Base-by-base conservation (phyloP, 2,888 invertebrate species). In the Lasius fuliginosus region DNA sequence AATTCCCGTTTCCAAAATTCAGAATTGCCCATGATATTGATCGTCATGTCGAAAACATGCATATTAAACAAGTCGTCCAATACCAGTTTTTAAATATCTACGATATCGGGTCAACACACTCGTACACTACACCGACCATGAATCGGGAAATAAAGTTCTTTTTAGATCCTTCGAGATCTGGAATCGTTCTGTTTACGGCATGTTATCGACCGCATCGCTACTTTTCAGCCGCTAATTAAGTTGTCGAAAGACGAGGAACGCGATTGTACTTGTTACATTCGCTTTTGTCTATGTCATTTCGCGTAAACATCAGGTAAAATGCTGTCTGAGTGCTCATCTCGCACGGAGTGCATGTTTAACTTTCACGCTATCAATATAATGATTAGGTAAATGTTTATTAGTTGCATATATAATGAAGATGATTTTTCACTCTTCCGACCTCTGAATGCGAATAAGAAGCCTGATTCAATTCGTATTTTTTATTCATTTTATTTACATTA, bases 201-300 rank as follows among this genome's bases (percentile, higher is more conserved):
- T 15, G 12, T 79, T 53, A 69, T 81, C 64, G 42, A 12, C 18
- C 15, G 15, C 6, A 49, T 49, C 42, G 56, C 1, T 36, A 58
- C 12, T 82, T 33, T 68, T 46, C 40, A 15, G 23, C 5, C 5
- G n/a, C 27, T 40, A 82, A 82, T 73, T 67, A 64, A 82, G 27
- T 69, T 23, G 23, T 69, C 46, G 30, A n/a, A 46, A 71, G n/a
- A 12, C 36, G 53, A 36, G 27, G 8, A 68, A 40, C 11, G 40
- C 40, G 33, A 65, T 46, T 46, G n/a, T 68, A 23, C 18, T 40
- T 23, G 40, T 42, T 42, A 23, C 23, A 33, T 27, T n/a, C 23
- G 12, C 23, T 9, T n/a, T 18, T 5, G 23, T 9, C n/a, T 46
- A 12, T 12, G 5, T 76, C 23, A 67, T 36, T 49, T 76, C 76